Conservation (phyloP, 2,113 vertebrate species). For the Columba livia region DNA sequence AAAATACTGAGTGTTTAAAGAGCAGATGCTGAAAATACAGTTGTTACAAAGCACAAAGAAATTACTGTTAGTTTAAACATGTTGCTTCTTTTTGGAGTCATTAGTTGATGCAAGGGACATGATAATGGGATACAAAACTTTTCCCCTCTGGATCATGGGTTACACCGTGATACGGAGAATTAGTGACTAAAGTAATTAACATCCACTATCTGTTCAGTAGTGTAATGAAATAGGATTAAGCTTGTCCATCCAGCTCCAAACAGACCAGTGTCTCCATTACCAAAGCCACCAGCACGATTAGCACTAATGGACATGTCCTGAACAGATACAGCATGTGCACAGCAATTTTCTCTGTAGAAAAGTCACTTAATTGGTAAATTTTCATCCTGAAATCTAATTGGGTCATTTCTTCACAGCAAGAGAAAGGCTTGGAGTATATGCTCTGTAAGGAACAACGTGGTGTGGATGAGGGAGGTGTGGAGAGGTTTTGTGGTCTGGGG, state of each 20-base stretch:
- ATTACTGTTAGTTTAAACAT: background rate
- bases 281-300: constrained; percentile 25
- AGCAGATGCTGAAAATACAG: background rate
- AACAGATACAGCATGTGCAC: background rate
- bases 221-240: background rate
- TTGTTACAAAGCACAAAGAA: background rate
- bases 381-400: background rate
- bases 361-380: background rate
- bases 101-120: background rate
- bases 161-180: background rate
- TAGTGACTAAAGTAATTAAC: constrained; percentile 24
- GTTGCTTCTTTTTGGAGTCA: background rate
- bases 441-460: background rate
- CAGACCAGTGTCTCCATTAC: background rate
- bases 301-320: background rate
- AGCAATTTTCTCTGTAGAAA: background rate
- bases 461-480: background rate
- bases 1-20: background rate
- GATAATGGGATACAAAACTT: constrained; percentile 7
- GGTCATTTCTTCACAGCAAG: background rate
- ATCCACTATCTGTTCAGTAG: background rate
- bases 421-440: background rate
- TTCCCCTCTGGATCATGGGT: background rate
- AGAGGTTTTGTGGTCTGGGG: background rate
- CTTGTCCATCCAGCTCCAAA: background rate